These are phyloP conservation scores for Mesoligia furuncula DNA, from an alignment of 2,888 invertebrate species.

Conservation along the genomic window DNA sequence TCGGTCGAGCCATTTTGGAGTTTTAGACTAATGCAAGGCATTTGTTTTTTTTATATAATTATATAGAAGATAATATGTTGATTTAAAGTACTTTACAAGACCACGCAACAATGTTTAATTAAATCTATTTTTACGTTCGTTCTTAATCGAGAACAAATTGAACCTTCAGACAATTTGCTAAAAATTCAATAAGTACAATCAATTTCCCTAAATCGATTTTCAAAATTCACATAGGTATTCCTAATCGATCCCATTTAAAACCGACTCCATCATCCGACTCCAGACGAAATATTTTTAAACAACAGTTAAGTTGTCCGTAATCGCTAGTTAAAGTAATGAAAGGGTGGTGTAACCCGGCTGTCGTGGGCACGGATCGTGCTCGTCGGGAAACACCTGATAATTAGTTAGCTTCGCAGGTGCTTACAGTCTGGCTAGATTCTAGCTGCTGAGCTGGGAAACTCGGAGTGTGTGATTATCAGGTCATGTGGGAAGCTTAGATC, in stretches of 20 bases:
- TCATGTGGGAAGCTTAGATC: slow-evolving; percentile 18
- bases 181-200: neutral
- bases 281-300: slow-evolving; percentile 49
- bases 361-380: slow-evolving; percentile 64
- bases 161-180: no score
- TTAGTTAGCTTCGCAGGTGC: slow-evolving; percentile 58
- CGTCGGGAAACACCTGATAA: slow-evolving; percentile 59
- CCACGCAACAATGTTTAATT: neutral
- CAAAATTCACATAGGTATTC: neutral
- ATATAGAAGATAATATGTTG: no score
- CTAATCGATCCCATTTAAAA: slow-evolving; percentile 18
- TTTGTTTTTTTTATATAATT: no score
- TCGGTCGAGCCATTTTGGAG: no score
- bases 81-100: no score
- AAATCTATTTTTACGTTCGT: neutral
- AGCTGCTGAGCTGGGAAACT: slow-evolving; percentile 46
- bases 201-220: neutral
- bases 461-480: slow-evolving; percentile 53
- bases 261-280: neutral
- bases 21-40: no score
- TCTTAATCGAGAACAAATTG: neutral
- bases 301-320: slow-evolving; percentile 50
- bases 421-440: slow-evolving; percentile 38
- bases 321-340: slow-evolving; percentile 65
- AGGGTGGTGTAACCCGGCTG: slow-evolving; percentile 60